A percentile compares a stretch with the other conserved stretches of the same genome.
Conservation (phyloP, 1,140 invertebrate species). For the Limonius californicus region DNA sequence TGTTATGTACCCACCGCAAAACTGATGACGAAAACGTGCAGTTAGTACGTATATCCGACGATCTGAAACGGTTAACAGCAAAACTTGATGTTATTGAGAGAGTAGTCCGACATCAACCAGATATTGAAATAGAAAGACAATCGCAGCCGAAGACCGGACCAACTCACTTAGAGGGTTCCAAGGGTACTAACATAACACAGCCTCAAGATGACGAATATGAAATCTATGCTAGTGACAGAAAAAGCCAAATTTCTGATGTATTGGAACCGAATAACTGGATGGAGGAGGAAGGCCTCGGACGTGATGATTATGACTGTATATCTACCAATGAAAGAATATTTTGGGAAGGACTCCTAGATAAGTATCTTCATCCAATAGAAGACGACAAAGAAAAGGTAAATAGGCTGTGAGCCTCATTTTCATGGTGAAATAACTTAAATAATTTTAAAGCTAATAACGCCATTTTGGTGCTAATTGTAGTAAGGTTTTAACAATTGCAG, state of each 20-base stretch:
- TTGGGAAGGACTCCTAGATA: slow-evolving; percentile 69
- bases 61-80: slow-evolving; percentile 43
- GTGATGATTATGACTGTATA: slow-evolving; percentile 60
- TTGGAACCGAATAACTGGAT: slow-evolving; percentile 55
- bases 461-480: too few species aligned
- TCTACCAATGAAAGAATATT: slow-evolving; percentile 62
- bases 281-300: slow-evolving; percentile 60
- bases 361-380: slow-evolving; percentile 69
- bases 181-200: slow-evolving; percentile 1
- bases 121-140: neutral
- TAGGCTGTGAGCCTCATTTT: too few species aligned
- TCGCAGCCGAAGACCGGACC: neutral
- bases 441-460: too few species aligned
- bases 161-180: neutral
- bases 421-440: too few species aligned
- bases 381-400: slow-evolving; percentile 52
- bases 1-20: slow-evolving; percentile 56
- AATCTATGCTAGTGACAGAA: neutral
- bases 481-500: slow-evolving; percentile 52
- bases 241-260: slow-evolving; percentile 24
- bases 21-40: slow-evolving; percentile 52
- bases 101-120: neutral
- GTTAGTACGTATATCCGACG: slow-evolving; percentile 53
- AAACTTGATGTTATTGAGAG: neutral
- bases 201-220: neutral